Percentiles rank a stretch among this genome's conserved stretches.
Evolutionary conservation across 2,113 vertebrate species (phyloP).

Genomic region (Crotalus horridus): DNA sequence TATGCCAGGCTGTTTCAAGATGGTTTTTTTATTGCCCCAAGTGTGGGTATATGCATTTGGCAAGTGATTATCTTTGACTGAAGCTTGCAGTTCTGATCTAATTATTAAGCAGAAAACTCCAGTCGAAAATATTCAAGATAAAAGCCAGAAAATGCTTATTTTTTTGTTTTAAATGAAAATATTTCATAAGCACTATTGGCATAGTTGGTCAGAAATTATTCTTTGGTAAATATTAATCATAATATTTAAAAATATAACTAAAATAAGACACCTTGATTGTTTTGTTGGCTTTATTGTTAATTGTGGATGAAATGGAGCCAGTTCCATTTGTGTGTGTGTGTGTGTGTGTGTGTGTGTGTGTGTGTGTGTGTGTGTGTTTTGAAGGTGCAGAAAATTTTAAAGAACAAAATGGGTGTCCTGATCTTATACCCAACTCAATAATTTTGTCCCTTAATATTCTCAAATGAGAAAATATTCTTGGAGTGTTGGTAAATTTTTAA

Average conservation of each 20-base stretch:
- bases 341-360: background rate
- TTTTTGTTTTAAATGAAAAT: background rate
- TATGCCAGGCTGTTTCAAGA: conserved; percentile 37
- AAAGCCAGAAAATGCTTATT: background rate
- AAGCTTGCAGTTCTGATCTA: conserved; percentile 35
- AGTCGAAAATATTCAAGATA: conserved; percentile 15
- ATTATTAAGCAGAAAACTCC: background rate
- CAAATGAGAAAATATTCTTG: background rate
- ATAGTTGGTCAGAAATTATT: background rate
- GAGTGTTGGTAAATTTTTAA: background rate
- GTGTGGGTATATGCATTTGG: background rate
- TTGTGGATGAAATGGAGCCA: background rate
- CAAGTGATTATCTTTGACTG: background rate
- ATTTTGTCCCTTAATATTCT: background rate
- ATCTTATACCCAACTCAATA: background rate
- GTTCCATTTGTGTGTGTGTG: background rate
- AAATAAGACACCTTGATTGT: background rate
- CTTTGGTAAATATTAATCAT: background rate
- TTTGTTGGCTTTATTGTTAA: background rate
- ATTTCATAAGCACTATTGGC: background rate
- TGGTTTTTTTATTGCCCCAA: conserved; percentile 11
- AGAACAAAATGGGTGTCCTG: background rate
- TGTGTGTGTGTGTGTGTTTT: background rate
- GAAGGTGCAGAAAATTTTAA: background rate
- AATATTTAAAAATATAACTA: background rate